Evolutionary conservation across 2,888 invertebrate species (phyloP).

Genomic region (Lutraria lutraria): DNA sequence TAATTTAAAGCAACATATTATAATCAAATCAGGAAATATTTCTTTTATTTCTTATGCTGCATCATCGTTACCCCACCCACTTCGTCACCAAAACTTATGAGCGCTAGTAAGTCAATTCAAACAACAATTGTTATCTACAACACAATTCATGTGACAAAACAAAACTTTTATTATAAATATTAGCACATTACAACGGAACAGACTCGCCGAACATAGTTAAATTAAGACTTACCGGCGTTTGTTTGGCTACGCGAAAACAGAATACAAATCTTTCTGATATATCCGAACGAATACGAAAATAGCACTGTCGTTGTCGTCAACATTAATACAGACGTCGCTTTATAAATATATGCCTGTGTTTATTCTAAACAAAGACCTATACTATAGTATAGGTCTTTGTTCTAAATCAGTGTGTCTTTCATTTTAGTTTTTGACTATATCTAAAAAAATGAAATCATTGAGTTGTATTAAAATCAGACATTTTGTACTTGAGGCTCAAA

Average conservation of each 20-base stretch:
- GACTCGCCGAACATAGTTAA: not conserved
- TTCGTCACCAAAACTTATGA: not conserved
- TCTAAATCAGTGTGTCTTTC: too few species aligned
- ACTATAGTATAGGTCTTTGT: too few species aligned
- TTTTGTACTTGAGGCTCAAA: too few species aligned
- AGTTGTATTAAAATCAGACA: too few species aligned
- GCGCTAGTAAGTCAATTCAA: not conserved
- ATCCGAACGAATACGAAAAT: not conserved
- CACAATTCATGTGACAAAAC: not conserved
- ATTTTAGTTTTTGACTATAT: too few species aligned
- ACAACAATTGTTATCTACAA: not conserved
- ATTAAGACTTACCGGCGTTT: constrained; percentile 16
- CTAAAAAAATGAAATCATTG: too few species aligned
- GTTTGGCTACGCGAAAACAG: constrained; percentile 25
- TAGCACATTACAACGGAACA: not conserved
- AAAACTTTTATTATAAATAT: not conserved
- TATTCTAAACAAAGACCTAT: too few species aligned
- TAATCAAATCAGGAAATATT: not conserved
- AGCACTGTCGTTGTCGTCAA: not conserved
- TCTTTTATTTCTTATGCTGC: constrained; percentile 6
- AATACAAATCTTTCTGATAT: not conserved
- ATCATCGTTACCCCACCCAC: constrained; percentile 28
- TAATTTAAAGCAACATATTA: not conserved
- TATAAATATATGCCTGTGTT: too few species aligned
- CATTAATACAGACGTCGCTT: not conserved